Evolutionary conservation across 2,888 invertebrate genomes (phyloP).

Genomic region (Myopa tessellatipennis): DNA sequence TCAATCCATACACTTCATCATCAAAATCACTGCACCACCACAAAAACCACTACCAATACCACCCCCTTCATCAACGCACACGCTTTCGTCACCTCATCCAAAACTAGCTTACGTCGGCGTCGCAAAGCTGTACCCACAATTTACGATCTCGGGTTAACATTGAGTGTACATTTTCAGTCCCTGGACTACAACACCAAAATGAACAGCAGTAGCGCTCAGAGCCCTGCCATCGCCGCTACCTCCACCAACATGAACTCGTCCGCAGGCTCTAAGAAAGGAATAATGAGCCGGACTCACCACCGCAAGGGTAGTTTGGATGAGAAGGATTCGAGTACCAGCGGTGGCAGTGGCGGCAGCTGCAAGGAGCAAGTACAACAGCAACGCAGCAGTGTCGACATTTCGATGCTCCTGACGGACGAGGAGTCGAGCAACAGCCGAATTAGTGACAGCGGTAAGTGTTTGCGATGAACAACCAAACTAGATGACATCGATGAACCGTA

Average conservation of each 20-base stretch:
- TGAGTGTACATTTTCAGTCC: constrained; percentile 66
- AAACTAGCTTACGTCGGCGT: constrained; percentile 52
- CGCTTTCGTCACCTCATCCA: constrained; percentile 41
- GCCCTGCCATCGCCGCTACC: constrained; percentile 49
- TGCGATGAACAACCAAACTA: neutral
- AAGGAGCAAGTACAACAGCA: constrained; percentile 54
- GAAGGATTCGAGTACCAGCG: constrained; percentile 59
- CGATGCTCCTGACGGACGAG: constrained; percentile 64
- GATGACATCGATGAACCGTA: neutral
- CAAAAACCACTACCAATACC: constrained; percentile 50
- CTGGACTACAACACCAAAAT: constrained; percentile 62
- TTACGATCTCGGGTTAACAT: constrained; percentile 63
- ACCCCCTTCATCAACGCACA: constrained; percentile 46
- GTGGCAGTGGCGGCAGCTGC: constrained; percentile 50
- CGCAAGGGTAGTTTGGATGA: constrained; percentile 62
- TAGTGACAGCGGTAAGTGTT: constrained; percentile 63
- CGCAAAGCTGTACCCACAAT: constrained; percentile 61
- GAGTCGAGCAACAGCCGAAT: constrained; percentile 65
- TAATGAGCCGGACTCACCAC: constrained; percentile 46
- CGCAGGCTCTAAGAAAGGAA: constrained; percentile 35
- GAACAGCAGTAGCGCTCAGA: constrained; percentile 51
- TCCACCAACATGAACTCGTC: constrained; percentile 45
- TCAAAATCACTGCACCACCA: constrained; percentile 41
- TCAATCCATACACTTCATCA: constrained; percentile 49
- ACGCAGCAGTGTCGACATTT: constrained; percentile 63